Percentiles rank a stretch among this genome's conserved stretches.
phyloP scores from a whole-genome alignment of 1,140 invertebrate genomes.

The Drosophila erecta region DNA sequence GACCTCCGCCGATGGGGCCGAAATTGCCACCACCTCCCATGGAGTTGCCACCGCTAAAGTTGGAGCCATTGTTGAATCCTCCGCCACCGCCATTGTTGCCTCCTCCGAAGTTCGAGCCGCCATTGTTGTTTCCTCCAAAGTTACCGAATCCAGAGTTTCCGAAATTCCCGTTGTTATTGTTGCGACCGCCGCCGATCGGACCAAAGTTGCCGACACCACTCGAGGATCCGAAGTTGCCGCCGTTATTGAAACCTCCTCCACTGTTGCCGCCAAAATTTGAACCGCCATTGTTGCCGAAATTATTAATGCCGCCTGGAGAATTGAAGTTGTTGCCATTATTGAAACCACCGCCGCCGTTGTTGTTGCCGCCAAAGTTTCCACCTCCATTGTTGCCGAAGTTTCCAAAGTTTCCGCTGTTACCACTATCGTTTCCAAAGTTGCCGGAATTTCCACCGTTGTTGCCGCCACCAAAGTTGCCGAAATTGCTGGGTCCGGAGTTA shows the following conservation, averaged over 20 bases:
- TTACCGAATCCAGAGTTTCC: slow-evolving; percentile 51
- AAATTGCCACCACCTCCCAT: slow-evolving; percentile 61
- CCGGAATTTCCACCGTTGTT: slow-evolving; percentile 49
- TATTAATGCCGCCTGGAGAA: slow-evolving; percentile 40
- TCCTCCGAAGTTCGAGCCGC: slow-evolving; percentile 36
- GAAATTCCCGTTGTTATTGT: slow-evolving; percentile 60
- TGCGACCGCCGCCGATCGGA: slow-evolving; percentile 53
- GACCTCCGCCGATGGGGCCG: slow-evolving; percentile 65
- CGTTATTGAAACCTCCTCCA: slow-evolving; percentile 51
- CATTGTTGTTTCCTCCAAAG: slow-evolving; percentile 48
- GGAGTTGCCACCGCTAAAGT: slow-evolving; percentile 29
- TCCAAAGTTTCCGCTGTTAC: slow-evolving; percentile 53
- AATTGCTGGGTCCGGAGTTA: slow-evolving; percentile 61
- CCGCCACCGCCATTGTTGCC: slow-evolving; percentile 42
- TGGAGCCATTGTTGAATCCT: slow-evolving; percentile 48
- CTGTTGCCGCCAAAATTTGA: slow-evolving; percentile 50
- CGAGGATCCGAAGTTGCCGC: slow-evolving; percentile 25
- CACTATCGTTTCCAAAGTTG: slow-evolving; percentile 45
- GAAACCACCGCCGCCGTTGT: slow-evolving; percentile 50
- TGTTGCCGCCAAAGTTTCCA: slow-evolving; percentile 67
- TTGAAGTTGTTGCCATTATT: slow-evolving; percentile 56
- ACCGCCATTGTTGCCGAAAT: slow-evolving; percentile 56
- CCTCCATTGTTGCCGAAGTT: slow-evolving; percentile 69
- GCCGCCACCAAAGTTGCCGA: slow-evolving; percentile 71
- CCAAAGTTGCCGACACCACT: slow-evolving; percentile 5